These are phyloP conservation scores for Chelonus insularis DNA, from an alignment of 1,140 invertebrate genomes.

Conservation along the genomic window DNA sequence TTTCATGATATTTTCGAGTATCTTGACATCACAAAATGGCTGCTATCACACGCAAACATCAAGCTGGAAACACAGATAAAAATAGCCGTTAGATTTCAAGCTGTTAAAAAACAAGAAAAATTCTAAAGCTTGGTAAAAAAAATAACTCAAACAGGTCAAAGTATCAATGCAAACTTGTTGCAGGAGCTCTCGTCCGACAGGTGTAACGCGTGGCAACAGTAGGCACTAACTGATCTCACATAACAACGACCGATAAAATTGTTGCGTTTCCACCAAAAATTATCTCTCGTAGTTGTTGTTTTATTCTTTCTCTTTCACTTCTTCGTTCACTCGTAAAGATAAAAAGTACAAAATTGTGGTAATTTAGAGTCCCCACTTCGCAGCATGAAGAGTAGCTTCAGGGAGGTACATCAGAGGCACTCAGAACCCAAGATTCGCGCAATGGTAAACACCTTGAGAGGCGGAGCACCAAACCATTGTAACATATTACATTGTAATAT, in stretches of 20 bases:
- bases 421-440: conserved; percentile 24
- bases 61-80: no score
- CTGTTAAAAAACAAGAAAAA: no score
- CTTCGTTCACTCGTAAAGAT: conserved; percentile 28
- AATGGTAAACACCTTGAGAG: conserved; percentile 18
- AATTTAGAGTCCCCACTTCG: conserved; percentile 50
- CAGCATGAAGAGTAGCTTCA: conserved; percentile 29
- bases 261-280: conserved; percentile 59
- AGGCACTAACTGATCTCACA: conserved; percentile 57
- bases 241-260: conserved; percentile 58
- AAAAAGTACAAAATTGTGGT: conserved; percentile 58
- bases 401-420: conserved; percentile 32
- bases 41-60: no score
- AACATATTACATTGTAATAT: neutral
- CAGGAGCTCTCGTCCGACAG: conserved; percentile 34
- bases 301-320: conserved; percentile 36
- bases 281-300: conserved; percentile 44
- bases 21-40: no score
- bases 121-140: no score
- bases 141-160: neutral
- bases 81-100: no score
- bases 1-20: no score
- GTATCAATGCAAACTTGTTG: neutral
- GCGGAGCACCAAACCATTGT: neutral
- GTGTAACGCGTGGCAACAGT: conserved; percentile 56